Base-by-base conservation (phyloP, 64 coral and sea anemone genomes). In the Exaiptasia diaphana region DNA sequence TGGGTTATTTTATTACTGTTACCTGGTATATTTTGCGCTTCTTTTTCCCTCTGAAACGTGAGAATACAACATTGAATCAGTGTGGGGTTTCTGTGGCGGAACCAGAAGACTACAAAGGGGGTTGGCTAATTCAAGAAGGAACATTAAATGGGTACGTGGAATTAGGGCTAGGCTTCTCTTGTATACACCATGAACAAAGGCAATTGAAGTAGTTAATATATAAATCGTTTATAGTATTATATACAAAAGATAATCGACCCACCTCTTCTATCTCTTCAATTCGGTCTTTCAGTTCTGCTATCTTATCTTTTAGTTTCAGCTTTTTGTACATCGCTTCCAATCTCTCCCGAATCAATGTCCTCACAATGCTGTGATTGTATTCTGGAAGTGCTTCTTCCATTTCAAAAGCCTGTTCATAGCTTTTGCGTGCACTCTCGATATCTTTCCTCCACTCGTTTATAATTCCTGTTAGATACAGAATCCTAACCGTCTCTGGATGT, bases 361-460 rank as follows among this genome's bases (percentile, higher is more conserved):
- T 71, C 32, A 38, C 31, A 38, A 42, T 37, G 24, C 67, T 71
- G 18, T 71, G 73, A 36, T 78, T 87, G n/a, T 87, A 5, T 15
- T 69, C 61, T 41, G 84, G 84, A 44, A 87, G 68, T 48, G 43
- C 27, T 32, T 54, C n/a, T 45, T 78, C 37, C 73, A 87, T 68
- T 39, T 38, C 43, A 23, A 32, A 36, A 46, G 74, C 85, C 46
- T 87, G 37, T 38, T 87, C 36, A 41, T 87, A 87, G 24, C 11
- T 36, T 35, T 35, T 21, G 37, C 68, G 13, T 10, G 85, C 85
- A 50, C 59, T 15, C 54, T 65, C 7, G 6, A 41, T 28, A n/a
- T 27, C 30, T 57, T 45, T 37, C 79, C 62, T 77, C 85, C 85
- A 87, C 22, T 87, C 74, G 10, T 78, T 55, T 21, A 75, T 68